Percentiles rank a stretch among this genome's conserved stretches.
These are phyloP conservation scores for Eutolmus rufibarbis DNA, from an alignment of 2,888 invertebrate species.

Conservation along the genomic window DNA sequence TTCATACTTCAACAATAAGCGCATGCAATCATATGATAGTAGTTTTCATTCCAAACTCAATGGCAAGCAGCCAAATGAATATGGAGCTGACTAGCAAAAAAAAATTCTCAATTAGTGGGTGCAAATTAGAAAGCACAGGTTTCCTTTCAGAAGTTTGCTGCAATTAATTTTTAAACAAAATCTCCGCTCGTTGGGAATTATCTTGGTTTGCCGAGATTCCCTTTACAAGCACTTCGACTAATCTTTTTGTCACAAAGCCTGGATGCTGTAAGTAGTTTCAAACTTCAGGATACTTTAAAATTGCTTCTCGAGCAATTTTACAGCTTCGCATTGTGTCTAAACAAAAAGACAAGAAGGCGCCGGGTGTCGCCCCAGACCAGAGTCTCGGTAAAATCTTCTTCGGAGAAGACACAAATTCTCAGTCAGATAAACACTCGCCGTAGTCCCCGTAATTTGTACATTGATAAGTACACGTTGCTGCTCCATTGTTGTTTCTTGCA, in stretches of 20 bases:
- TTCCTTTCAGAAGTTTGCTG: neutral
- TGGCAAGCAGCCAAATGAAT: neutral
- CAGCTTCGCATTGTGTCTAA: neutral
- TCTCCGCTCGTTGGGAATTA: neutral
- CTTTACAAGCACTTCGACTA: neutral
- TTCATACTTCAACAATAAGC: neutral
- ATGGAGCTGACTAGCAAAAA: neutral
- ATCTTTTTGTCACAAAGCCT: constrained; percentile 4
- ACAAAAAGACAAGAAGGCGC: neutral
- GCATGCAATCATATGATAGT: neutral
- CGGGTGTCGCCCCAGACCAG: neutral
- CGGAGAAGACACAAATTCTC: neutral
- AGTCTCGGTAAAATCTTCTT: neutral
- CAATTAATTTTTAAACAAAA: neutral
- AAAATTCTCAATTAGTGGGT: neutral
- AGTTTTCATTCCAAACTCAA: neutral
- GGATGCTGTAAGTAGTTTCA: neutral
- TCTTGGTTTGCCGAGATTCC: neutral
- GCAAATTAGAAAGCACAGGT: neutral
- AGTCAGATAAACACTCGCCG: neutral
- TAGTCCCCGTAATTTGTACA: neutral
- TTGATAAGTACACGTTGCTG: neutral
- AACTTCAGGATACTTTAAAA: neutral
- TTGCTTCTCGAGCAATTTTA: neutral
- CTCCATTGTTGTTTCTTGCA: neutral